phyloP scores from a whole-genome alignment of 2,797 vertebrate species.

The Psittacula echo region DNA sequence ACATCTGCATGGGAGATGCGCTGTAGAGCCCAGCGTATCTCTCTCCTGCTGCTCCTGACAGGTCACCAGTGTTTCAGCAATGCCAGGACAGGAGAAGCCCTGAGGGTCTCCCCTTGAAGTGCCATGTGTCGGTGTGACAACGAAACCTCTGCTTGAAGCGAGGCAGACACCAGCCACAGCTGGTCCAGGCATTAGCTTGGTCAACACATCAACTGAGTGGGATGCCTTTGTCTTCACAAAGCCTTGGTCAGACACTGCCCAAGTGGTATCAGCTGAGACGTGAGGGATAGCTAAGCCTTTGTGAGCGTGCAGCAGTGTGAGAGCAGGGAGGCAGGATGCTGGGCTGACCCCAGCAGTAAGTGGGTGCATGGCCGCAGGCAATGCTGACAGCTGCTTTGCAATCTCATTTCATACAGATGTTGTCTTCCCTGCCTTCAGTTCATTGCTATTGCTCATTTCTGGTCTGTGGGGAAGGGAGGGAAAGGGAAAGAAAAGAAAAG shows the following conservation, averaged over 20 bases:
- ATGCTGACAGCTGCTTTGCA: neutral
- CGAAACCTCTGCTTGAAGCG: neutral
- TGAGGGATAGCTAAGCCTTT: neutral
- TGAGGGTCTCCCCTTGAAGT: neutral
- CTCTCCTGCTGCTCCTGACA: neutral
- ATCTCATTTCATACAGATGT: neutral
- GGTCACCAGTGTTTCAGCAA: neutral
- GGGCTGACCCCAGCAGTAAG: neutral
- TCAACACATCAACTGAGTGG: neutral
- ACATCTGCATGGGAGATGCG: neutral
- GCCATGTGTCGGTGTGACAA: neutral
- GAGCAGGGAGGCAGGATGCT: neutral
- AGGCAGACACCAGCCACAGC: neutral
- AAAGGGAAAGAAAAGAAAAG: neutral
- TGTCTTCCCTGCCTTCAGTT: neutral
- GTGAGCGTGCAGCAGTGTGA: fast-evolving
- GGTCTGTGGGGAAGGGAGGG: neutral
- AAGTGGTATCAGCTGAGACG: neutral
- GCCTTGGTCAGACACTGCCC: neutral
- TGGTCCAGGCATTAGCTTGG: neutral
- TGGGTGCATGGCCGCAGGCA: neutral
- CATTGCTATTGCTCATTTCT: neutral
- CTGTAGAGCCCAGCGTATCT: neutral
- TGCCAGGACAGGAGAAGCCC: neutral
- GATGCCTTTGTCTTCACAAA: neutral